Percentiles rank a stretch among this genome's conserved stretches.
phyloP scores from a whole-genome alignment of 2,113 vertebrate genomes.

The Manacus vitellinus region DNA sequence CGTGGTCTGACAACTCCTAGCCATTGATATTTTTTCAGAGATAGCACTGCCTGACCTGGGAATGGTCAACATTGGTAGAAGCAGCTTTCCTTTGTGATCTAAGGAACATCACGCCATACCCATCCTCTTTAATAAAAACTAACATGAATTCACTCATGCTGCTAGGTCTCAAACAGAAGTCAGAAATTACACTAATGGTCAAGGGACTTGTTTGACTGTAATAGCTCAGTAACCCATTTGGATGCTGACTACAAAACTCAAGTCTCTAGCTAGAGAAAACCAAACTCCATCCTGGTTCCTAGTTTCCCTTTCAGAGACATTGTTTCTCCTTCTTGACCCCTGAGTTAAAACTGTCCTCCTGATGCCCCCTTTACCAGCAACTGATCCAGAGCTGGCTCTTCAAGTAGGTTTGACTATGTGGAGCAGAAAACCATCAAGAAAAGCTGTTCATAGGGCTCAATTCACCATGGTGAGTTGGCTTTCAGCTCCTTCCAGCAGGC shows the following conservation, averaged over 20 bases:
- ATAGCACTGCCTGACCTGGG: background rate
- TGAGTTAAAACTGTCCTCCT: background rate
- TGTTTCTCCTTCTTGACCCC: background rate
- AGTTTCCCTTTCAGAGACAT: background rate
- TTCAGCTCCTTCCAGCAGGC: background rate
- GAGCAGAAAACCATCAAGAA: background rate
- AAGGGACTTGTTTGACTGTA: background rate
- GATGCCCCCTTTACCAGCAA: background rate
- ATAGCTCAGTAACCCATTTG: background rate
- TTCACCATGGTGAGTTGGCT: background rate
- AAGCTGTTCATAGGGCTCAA: background rate
- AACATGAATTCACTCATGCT: background rate
- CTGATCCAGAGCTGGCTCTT: background rate
- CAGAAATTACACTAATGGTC: background rate
- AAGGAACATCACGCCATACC: background rate
- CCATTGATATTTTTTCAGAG: background rate
- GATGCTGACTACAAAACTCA: background rate
- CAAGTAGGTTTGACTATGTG: background rate
- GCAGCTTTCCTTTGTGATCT: background rate
- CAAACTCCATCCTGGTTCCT: background rate
- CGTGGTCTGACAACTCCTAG: background rate
- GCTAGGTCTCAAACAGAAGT: background rate
- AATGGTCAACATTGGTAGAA: rapidly evolving
- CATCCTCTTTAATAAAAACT: background rate
- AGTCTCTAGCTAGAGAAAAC: background rate